Conservation (phyloP, 2,888 invertebrate species). For the Drosophila meridionalis region DNA sequence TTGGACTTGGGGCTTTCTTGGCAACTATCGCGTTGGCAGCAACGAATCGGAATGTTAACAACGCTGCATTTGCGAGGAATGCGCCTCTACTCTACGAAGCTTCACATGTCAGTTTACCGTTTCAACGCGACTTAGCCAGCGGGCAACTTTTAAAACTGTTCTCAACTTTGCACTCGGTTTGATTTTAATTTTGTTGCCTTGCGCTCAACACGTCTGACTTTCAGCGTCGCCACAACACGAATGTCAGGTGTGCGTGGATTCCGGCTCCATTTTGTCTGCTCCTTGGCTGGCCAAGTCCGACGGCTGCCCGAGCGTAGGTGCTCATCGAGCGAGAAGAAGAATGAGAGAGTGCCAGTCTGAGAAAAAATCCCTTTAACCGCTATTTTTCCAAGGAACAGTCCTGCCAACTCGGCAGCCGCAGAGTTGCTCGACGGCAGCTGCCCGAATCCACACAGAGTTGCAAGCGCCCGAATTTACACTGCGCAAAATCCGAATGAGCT, state of each 20-base stretch:
- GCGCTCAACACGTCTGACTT: slow-evolving; percentile 80
- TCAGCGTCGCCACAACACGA: slow-evolving; percentile 80
- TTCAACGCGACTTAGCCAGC: slow-evolving; percentile 50
- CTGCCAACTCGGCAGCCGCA: slow-evolving; percentile 65
- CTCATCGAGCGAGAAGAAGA: neutral
- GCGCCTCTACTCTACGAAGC: slow-evolving; percentile 9
- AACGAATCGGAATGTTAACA: slow-evolving; percentile 39
- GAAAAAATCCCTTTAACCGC: slow-evolving; percentile 62
- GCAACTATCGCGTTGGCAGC: slow-evolving; percentile 37
- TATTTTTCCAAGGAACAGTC: slow-evolving; percentile 60
- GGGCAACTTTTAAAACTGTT: slow-evolving; percentile 53
- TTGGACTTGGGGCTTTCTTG: slow-evolving; percentile 24
- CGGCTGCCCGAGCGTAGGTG: slow-evolving; percentile 38
- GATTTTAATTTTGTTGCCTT: slow-evolving; percentile 44
- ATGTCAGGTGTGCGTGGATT: slow-evolving; percentile 81
- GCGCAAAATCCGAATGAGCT: slow-evolving; percentile 55
- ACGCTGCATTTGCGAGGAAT: slow-evolving; percentile 7
- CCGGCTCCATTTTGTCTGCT: slow-evolving; percentile 71
- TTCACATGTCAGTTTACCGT: slow-evolving; percentile 48
- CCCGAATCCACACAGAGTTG: slow-evolving; percentile 57
- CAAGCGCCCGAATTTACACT: slow-evolving; percentile 30
- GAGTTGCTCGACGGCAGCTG: slow-evolving; percentile 65
- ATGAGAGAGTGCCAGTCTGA: neutral
- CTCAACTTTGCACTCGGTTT: slow-evolving; percentile 59
- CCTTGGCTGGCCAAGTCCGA: slow-evolving; percentile 33